Percentiles rank a stretch among this genome's conserved stretches.
These are phyloP conservation scores for Ahaetulla prasina DNA, from an alignment of 2,113 vertebrate genomes.

Conservation along the genomic window DNA sequence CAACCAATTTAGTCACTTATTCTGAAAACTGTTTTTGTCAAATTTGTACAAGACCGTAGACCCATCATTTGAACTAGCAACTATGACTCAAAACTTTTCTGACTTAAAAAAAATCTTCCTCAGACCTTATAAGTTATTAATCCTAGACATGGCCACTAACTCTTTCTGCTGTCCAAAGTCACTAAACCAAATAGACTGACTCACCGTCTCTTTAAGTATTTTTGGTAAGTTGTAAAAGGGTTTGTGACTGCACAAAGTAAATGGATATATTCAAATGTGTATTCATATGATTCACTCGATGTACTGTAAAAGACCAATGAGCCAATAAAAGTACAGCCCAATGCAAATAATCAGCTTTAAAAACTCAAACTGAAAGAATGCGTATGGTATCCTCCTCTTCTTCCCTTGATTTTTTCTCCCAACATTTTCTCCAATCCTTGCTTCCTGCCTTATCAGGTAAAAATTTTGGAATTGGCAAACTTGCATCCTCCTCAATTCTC, in stretches of 20 bases:
- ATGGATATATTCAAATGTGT: neutral
- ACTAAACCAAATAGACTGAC: neutral
- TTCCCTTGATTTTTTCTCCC: neutral
- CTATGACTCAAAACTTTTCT: neutral
- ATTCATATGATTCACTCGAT: neutral
- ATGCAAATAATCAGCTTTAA: neutral
- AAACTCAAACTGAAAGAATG: neutral
- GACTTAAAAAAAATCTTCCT: neutral
- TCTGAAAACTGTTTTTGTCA: neutral
- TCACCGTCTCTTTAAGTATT: neutral
- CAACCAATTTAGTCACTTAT: neutral
- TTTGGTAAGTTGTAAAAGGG: neutral
- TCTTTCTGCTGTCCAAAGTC: neutral
- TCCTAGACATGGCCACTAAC: neutral
- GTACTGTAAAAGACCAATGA: too few species aligned
- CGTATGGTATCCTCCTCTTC: neutral
- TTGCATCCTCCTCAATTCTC: constrained; percentile 28
- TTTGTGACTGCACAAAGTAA: neutral
- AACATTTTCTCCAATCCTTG: neutral
- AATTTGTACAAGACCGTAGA: neutral
- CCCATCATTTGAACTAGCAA: neutral
- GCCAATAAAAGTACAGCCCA: neutral
- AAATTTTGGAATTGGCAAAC: constrained; percentile 5
- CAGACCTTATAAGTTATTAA: neutral
- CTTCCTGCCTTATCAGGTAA: neutral